Conservation (phyloP, 2,888 invertebrate genomes). For the Hecatera dysodea region DNA sequence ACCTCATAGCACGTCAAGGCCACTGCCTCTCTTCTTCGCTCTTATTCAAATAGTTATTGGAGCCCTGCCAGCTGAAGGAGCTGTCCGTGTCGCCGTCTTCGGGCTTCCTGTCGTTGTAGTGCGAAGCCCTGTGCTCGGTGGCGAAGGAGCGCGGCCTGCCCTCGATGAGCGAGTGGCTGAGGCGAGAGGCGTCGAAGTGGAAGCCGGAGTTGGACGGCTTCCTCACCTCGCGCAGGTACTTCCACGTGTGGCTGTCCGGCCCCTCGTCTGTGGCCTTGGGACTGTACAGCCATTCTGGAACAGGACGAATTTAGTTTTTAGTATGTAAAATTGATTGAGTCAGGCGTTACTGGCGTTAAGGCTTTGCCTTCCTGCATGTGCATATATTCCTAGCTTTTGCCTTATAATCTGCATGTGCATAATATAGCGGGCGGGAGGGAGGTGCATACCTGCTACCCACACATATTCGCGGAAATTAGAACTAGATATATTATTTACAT, state of each 20-base stretch:
- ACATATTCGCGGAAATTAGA: too few relatives aligned
- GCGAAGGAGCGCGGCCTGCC: slow-evolving; percentile 72
- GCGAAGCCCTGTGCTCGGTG: slow-evolving; percentile 73
- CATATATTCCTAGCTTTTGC: too few relatives aligned
- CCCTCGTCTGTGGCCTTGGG: slow-evolving; percentile 76
- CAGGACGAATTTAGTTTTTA: neutral
- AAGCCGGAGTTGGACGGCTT: slow-evolving; percentile 87
- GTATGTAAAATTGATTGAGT: too few relatives aligned
- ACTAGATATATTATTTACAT: too few relatives aligned
- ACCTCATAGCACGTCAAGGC: slow-evolving; percentile 33
- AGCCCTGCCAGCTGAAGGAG: slow-evolving; percentile 87
- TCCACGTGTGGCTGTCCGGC: slow-evolving; percentile 87
- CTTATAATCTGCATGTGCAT: too few relatives aligned
- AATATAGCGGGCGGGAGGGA: too few relatives aligned
- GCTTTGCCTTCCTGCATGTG: too few relatives aligned
- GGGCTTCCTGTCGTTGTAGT: slow-evolving; percentile 68
- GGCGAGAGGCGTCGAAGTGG: slow-evolving; percentile 83
- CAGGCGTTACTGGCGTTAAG: too few relatives aligned
- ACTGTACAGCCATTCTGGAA: slow-evolving; percentile 88
- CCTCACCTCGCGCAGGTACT: slow-evolving; percentile 84
- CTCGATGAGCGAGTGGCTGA: slow-evolving; percentile 76
- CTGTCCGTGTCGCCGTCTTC: slow-evolving; percentile 87
- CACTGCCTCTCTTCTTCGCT: slow-evolving; percentile 64
- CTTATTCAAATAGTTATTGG: slow-evolving; percentile 74
- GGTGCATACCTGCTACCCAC: too few relatives aligned